phyloP scores from a whole-genome alignment of 2,797 vertebrate genomes.

The Limnodromus scolopaceus region DNA sequence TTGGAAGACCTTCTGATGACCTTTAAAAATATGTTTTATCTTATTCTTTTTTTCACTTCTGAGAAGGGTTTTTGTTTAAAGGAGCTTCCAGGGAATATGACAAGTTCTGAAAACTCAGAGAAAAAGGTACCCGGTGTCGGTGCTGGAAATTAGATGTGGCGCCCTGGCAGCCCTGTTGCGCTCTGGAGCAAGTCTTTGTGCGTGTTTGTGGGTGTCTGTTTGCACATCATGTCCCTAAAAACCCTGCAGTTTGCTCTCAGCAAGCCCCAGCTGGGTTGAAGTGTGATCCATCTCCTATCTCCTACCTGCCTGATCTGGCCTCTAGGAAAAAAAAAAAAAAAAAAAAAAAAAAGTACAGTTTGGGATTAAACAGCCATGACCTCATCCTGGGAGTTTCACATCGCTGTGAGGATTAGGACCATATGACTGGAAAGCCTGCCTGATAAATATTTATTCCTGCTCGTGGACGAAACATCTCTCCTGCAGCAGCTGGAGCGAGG shows the following conservation, averaged over 20 bases:
- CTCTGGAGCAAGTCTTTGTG: not conserved
- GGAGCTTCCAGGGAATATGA: not conserved
- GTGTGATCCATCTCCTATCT: not conserved
- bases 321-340: not conserved
- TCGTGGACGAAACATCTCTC: not conserved
- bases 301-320: slow-evolving; percentile 17
- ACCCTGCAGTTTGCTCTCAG: not conserved
- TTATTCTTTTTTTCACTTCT: not conserved
- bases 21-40: not conserved
- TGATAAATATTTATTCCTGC: slow-evolving; percentile 52
- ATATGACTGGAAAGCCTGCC: slow-evolving; percentile 51
- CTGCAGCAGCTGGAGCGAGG: not conserved
- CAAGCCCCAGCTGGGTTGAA: not conserved
- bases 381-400: slow-evolving; percentile 51
- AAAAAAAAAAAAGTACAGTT: not conserved
- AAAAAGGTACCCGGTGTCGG: fast-evolving
- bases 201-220: fast-evolving
- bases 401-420: slow-evolving; percentile 43
- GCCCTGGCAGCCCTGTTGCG: not conserved
- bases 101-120: not conserved
- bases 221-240: not conserved
- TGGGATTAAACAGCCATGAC: slow-evolving; percentile 38
- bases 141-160: not conserved
- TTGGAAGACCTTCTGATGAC: not conserved
- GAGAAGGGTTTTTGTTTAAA: not conserved